Percentiles rank a stretch among this genome's conserved stretches.
These are phyloP conservation scores for Macrotus californicus DNA, from an alignment of 2,113 vertebrate genomes.

Conservation along the genomic window DNA sequence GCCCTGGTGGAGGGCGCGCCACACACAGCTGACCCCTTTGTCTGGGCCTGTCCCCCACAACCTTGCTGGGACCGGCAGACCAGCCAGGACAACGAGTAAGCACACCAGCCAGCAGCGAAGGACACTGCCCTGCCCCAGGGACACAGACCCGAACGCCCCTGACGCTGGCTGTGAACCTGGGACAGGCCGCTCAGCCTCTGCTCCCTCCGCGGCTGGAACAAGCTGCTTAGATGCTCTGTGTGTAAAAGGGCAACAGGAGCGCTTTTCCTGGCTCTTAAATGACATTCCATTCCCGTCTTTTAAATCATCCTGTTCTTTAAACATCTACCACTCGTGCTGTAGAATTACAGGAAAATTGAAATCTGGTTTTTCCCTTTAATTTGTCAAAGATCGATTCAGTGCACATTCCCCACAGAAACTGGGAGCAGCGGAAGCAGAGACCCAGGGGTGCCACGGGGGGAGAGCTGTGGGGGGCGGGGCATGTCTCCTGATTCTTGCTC, in stretches of 20 bases:
- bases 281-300: not conserved
- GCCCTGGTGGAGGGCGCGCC: not conserved
- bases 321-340: not conserved
- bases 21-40: too few relatives aligned
- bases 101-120: not conserved
- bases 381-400: not conserved
- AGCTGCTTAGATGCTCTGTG: not conserved
- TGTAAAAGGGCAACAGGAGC: too few relatives aligned
- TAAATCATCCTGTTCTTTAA: not conserved
- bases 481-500: rapidly evolving
- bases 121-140: too few relatives aligned
- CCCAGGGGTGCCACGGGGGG: not conserved
- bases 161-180: not conserved
- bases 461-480: too few relatives aligned
- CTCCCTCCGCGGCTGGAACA: not conserved
- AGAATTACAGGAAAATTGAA: not conserved
- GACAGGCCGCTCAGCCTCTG: not conserved
- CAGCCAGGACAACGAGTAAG: too few relatives aligned
- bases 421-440: rapidly evolving
- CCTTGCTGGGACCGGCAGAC: not conserved
- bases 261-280: not conserved
- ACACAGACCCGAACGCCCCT: too few relatives aligned
- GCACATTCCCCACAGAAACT: not conserved
- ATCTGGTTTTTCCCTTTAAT: not conserved
- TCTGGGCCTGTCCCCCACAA: too few relatives aligned